Percentiles rank a stretch among this genome's conserved stretches.
phyloP scores from a whole-genome alignment of 2,797 vertebrate species.

The Spinus pinus region DNA sequence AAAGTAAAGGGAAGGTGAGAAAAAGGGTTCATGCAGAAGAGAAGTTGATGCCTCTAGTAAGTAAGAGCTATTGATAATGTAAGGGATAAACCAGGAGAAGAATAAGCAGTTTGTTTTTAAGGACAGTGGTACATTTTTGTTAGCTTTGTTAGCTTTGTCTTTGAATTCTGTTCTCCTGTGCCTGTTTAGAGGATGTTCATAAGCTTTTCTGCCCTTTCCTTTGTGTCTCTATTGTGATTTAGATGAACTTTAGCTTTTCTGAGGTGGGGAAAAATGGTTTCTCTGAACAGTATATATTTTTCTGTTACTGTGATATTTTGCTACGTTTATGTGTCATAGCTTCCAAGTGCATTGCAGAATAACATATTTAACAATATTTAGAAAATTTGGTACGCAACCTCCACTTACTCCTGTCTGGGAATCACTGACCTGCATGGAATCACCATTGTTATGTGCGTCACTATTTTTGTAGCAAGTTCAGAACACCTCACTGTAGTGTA shows the following conservation, averaged over 20 bases:
- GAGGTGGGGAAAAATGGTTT: accelerated
- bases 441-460: not conserved
- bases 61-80: not conserved
- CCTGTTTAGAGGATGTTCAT: not conserved
- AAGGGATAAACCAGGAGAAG: not conserved
- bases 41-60: not conserved
- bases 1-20: not conserved
- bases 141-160: not conserved
- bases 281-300: not conserved
- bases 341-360: not conserved
- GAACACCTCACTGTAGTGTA: not conserved
- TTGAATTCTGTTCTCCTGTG: not conserved
- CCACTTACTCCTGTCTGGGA: not conserved
- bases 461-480: not conserved
- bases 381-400: not conserved
- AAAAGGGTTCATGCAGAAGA: not conserved
- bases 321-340: not conserved
- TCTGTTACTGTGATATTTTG: not conserved
- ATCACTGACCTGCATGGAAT: not conserved
- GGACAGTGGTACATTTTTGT: not conserved
- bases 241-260: not conserved
- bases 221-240: not conserved
- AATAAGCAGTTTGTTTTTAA: not conserved
- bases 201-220: not conserved
- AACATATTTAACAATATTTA: not conserved